phyloP scores from a whole-genome alignment of 30 jellyfish, hydroid and myxozoan genomes.

The Mastigias papua region DNA sequence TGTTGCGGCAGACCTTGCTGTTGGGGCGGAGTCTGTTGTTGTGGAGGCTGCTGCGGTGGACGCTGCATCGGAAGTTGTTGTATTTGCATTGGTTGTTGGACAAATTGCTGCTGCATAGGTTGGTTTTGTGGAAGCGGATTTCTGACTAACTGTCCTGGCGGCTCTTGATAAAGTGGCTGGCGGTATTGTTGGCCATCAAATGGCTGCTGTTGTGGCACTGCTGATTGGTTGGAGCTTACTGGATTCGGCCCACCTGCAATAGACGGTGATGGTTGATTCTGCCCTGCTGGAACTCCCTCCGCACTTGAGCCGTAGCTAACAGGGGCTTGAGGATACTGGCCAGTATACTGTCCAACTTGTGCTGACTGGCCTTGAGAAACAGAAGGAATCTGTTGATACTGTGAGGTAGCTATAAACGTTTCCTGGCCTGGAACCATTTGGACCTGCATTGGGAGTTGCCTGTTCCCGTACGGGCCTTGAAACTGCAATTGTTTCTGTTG shows the following conservation, averaged over 20 bases:
- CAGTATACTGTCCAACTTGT: conserved; percentile 22
- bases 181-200: conserved; percentile 31
- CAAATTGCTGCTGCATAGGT: conserved; percentile 39
- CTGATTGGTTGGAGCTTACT: conserved; percentile 28
- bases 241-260: conserved; percentile 1
- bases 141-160: background rate
- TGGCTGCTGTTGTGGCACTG: conserved; percentile 45
- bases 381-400: conserved; percentile 9
- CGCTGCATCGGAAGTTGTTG: conserved; percentile 24
- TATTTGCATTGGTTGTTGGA: conserved; percentile 12
- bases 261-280: conserved; percentile 16
- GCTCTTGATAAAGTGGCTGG: conserved; percentile 37
- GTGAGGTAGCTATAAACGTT: background rate
- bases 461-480: conserved; percentile 18
- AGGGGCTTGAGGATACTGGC: conserved; percentile 54
- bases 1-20: conserved; percentile 28
- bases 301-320: conserved; percentile 10
- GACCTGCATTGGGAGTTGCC: conserved; percentile 22
- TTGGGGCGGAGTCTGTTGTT: conserved; percentile 18
- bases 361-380: conserved; percentile 26
- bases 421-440: conserved; percentile 50
- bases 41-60: conserved; percentile 50
- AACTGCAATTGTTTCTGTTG: conserved; percentile 81
- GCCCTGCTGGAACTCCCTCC: background rate
- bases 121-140: conserved; percentile 24